Evolutionary conservation across 2,113 vertebrate genomes (phyloP).

Genomic region (Phainopepla nitens): DNA sequence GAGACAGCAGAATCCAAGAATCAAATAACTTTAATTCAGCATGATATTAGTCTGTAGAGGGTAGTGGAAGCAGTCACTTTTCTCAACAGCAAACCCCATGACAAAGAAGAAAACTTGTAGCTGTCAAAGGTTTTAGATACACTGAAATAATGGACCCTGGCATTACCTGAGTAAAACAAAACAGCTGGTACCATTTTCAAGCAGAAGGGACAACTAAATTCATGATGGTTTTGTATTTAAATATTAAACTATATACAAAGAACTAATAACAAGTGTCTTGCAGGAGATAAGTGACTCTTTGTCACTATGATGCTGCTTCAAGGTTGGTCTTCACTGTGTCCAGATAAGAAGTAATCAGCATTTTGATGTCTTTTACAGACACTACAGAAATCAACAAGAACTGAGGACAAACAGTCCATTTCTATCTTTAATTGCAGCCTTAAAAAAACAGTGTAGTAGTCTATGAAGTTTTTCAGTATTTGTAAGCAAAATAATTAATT

Average conservation of each 20-base stretch:
- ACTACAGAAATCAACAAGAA: background rate
- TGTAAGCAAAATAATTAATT: background rate
- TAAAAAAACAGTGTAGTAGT: background rate
- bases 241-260: background rate
- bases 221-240: background rate
- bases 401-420: background rate
- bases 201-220: background rate
- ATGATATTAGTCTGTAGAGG: background rate
- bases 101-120: background rate
- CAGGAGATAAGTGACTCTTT: background rate
- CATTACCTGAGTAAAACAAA: background rate
- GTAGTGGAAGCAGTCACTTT: background rate
- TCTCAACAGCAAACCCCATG: background rate
- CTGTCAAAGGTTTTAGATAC: background rate
- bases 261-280: background rate
- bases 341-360: background rate
- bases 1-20: background rate
- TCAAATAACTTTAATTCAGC: background rate
- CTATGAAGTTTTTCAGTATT: background rate
- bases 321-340: background rate
- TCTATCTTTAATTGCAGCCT: background rate
- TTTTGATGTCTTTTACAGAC: background rate
- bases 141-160: background rate
- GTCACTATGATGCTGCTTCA: background rate
- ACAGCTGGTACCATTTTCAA: background rate